Evolutionary conservation across 2,888 invertebrate species (phyloP).

Genomic region (Furcula furcula): DNA sequence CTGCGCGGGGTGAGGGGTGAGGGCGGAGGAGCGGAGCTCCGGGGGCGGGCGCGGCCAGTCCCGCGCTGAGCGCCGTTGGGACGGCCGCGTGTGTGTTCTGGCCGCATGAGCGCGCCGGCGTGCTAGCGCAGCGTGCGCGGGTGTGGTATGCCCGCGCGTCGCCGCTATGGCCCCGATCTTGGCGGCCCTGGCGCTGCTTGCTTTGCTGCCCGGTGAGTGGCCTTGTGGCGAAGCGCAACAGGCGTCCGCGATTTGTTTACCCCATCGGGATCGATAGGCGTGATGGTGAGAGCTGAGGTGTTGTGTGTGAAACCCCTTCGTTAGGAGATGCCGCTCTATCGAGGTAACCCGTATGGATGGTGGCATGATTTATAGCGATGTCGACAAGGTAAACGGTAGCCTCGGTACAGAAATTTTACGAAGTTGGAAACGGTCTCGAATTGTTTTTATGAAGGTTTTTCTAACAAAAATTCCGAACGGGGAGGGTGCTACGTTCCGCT

Average conservation of each 20-base stretch:
- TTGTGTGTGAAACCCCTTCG: slow-evolving; percentile 58
- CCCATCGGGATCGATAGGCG: slow-evolving; percentile 48
- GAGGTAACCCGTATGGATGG: slow-evolving; percentile 22
- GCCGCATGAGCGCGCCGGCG: slow-evolving; percentile 75
- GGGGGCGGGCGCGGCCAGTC: slow-evolving; percentile 60
- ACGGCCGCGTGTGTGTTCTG: slow-evolving; percentile 57
- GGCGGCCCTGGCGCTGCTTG: slow-evolving; percentile 73
- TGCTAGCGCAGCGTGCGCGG: slow-evolving; percentile 79
- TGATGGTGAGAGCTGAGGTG: slow-evolving; percentile 62
- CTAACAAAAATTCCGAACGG: no score
- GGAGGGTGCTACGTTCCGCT: slow-evolving; percentile 23
- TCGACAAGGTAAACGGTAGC: slow-evolving; percentile 44
- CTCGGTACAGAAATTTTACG: slow-evolving; percentile 7
- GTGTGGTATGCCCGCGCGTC: slow-evolving; percentile 80
- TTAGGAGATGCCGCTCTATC: slow-evolving; percentile 15
- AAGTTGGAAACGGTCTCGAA: slow-evolving; percentile 10
- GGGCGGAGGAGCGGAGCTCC: slow-evolving; percentile 34
- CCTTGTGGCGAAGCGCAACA: slow-evolving; percentile 56
- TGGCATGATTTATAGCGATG: slow-evolving; percentile 22
- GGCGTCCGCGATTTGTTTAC: slow-evolving; percentile 65
- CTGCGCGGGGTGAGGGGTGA: slow-evolving; percentile 34
- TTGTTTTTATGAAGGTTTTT: not conserved
- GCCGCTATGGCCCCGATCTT: slow-evolving; percentile 72
- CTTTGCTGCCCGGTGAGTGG: slow-evolving; percentile 76
- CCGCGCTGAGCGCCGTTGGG: slow-evolving; percentile 74